A percentile compares a stretch with the other conserved stretches of the same genome.
phyloP scores from a whole-genome alignment of 2,797 vertebrate species.

The Argya squamiceps region DNA sequence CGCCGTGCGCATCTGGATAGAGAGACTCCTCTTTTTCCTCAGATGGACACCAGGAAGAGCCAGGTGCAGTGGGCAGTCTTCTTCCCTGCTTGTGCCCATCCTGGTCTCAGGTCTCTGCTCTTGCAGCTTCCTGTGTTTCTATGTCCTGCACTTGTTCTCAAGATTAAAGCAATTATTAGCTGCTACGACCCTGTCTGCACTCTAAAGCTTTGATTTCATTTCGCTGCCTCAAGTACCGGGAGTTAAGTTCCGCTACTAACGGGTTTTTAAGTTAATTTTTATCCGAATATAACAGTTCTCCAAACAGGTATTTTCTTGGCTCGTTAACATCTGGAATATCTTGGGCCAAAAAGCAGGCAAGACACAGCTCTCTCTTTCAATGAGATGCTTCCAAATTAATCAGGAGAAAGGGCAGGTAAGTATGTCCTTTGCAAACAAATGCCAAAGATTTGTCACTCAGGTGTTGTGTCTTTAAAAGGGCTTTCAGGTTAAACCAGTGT shows the following conservation, averaged over 20 bases:
- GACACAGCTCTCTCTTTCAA: neutral
- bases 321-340: neutral
- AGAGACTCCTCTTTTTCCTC: neutral
- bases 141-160: neutral
- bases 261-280: accelerated
- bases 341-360: neutral
- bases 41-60: accelerated
- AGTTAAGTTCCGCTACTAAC: neutral
- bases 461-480: neutral
- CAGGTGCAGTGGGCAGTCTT: neutral
- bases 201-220: neutral
- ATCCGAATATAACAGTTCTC: neutral
- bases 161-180: neutral
- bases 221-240: neutral
- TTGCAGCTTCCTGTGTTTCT: neutral
- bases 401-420: neutral
- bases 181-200: neutral
- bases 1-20: neutral
- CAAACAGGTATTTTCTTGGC: neutral
- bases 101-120: accelerated
- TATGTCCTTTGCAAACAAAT: neutral
- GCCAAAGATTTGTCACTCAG: neutral
- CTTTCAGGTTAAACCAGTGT: neutral
- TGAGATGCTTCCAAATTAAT: neutral
- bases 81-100: neutral